phyloP scores from a whole-genome alignment of 1,140 invertebrate genomes.

The Diachasmimorpha longicaudata region DNA sequence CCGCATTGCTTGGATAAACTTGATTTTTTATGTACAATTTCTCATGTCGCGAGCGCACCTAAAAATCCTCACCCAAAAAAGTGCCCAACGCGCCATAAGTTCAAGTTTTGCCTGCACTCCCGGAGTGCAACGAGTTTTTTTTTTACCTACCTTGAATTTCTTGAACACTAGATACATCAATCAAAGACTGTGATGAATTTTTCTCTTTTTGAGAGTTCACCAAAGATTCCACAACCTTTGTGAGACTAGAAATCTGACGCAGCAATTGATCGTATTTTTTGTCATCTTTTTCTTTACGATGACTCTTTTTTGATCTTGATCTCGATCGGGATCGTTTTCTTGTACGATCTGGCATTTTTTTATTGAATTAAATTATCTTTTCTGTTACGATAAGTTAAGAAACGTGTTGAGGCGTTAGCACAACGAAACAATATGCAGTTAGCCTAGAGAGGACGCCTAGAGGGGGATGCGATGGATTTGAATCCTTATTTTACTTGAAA shows the following conservation, averaged over 20 bases:
- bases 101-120: too few relatives aligned
- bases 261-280: not conserved
- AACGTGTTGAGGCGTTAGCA: constrained; percentile 6
- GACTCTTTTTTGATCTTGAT: constrained; percentile 2
- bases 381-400: not conserved
- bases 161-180: too few relatives aligned
- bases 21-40: too few relatives aligned
- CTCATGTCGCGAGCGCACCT: too few relatives aligned
- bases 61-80: too few relatives aligned
- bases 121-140: too few relatives aligned
- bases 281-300: not conserved
- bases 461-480: not conserved
- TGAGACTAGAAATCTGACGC: not conserved
- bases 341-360: not conserved
- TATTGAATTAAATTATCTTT: not conserved
- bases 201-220: not conserved
- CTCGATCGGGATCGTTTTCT: not conserved
- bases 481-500: not conserved
- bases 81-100: too few relatives aligned
- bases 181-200: too few relatives aligned
- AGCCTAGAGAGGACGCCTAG: not conserved
- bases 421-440: constrained; percentile 22
- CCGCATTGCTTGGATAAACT: too few relatives aligned
- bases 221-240: not conserved
- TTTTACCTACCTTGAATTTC: too few relatives aligned